Conservation (phyloP, 2,888 invertebrate genomes). For the Aromia moschata region DNA sequence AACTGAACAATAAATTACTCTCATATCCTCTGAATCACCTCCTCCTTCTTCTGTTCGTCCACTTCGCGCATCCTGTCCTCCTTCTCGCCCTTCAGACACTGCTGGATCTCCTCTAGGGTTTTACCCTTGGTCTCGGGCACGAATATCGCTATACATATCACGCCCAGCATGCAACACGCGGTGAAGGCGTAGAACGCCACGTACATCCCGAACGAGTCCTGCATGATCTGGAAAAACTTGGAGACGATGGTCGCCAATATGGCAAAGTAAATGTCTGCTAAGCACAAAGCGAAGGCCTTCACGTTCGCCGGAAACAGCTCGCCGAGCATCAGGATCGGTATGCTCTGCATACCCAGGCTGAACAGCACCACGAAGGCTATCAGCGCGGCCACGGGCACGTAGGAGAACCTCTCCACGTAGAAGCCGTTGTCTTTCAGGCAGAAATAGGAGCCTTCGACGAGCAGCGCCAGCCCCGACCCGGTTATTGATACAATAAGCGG, state of each 20-base stretch:
- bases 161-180: conserved; percentile 68
- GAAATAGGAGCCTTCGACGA: conserved; percentile 63
- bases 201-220: conserved; percentile 69
- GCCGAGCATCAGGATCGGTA: conserved; percentile 65
- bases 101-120: conserved; percentile 74
- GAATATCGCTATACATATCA: conserved; percentile 68
- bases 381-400: conserved; percentile 63
- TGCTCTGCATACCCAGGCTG: conserved; percentile 65
- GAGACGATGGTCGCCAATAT: conserved; percentile 63
- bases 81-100: conserved; percentile 65
- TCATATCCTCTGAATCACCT: not conserved
- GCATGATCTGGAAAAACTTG: conserved; percentile 64
- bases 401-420: conserved; percentile 57
- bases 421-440: conserved; percentile 58
- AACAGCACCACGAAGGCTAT: conserved; percentile 65
- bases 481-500: conserved; percentile 66
- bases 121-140: conserved; percentile 79
- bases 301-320: conserved; percentile 68
- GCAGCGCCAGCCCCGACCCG: conserved; percentile 60
- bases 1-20: not conserved
- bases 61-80: conserved; percentile 29
- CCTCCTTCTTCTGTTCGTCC: not conserved
- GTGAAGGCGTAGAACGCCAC: conserved; percentile 74
- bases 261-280: conserved; percentile 66
- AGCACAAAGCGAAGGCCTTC: conserved; percentile 67